Percentiles rank a stretch among this genome's conserved stretches.
Evolutionary conservation across 2,113 vertebrate species (phyloP).

Genomic region (Bambusicola thoracicus): DNA sequence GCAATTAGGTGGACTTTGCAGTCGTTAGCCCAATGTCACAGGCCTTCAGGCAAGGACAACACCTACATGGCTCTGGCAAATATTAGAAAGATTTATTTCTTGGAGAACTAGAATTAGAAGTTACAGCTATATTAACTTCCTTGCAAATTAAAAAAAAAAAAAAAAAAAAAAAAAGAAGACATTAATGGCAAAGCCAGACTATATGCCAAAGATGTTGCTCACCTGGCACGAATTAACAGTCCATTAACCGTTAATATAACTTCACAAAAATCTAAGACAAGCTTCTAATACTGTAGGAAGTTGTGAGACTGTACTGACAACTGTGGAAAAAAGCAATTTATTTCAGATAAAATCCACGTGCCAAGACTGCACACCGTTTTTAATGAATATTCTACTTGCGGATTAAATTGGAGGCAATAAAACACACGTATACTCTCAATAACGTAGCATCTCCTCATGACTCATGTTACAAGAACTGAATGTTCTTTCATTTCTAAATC

Average conservation of each 20-base stretch:
- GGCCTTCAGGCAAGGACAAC: not conserved
- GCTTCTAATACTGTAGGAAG: not conserved
- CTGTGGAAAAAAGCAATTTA: not conserved
- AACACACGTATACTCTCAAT: not conserved
- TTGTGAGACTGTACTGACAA: not conserved
- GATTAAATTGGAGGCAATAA: conserved; percentile 43
- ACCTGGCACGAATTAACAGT: not conserved
- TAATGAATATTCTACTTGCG: conserved; percentile 15
- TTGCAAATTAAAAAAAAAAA: not conserved
- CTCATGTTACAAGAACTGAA: conserved; percentile 44
- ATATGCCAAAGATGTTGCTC: not conserved
- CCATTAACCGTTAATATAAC: not conserved
- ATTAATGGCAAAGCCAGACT: not conserved
- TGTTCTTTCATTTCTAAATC: conserved; percentile 39
- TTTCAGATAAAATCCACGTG: not conserved
- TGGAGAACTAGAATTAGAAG: not conserved
- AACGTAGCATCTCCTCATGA: conserved; percentile 1
- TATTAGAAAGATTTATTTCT: not conserved
- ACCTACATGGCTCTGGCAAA: not conserved
- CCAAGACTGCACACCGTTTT: not conserved
- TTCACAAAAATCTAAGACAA: not conserved
- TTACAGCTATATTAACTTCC: not conserved
- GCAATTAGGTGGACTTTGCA: not conserved
- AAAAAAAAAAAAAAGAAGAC: not conserved
- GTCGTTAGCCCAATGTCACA: not conserved